Percentiles rank a stretch among this genome's conserved stretches.
Evolutionary conservation across 2,888 invertebrate species (phyloP).

Genomic region (Oasisia sp.): DNA sequence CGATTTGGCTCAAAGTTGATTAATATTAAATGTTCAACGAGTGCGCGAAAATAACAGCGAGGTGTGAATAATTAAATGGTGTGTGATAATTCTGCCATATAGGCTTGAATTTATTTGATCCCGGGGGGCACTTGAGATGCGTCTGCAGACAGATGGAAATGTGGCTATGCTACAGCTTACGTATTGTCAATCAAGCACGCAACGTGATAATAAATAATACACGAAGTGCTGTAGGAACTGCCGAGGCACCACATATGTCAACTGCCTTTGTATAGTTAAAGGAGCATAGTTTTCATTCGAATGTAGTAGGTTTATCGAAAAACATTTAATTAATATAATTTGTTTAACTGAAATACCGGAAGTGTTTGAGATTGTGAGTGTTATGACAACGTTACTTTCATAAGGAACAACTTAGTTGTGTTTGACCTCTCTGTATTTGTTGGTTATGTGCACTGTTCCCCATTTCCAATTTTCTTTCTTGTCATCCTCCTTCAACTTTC

Average conservation of each 20-base stretch:
- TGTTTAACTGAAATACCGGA: neutral
- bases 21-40: neutral
- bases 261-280: neutral
- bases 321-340: neutral
- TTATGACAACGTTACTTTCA: neutral
- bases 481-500: too few relatives aligned
- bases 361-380: neutral
- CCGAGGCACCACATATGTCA: neutral
- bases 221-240: neutral
- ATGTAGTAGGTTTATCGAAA: neutral
- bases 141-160: neutral
- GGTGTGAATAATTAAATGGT: neutral
- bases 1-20: neutral
- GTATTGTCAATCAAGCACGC: neutral
- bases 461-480: too few relatives aligned
- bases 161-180: neutral
- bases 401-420: too few relatives aligned
- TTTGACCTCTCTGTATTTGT: too few relatives aligned
- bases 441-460: too few relatives aligned
- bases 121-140: neutral
- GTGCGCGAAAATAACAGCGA: neutral
- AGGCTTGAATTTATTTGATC: neutral
- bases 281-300: neutral
- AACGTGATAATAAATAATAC: neutral
- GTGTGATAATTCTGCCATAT: neutral